A percentile compares a stretch with the other conserved stretches of the same genome.
Evolutionary conservation across 2,888 invertebrate species (phyloP).

Genomic region (Nomada lathburiana): DNA sequence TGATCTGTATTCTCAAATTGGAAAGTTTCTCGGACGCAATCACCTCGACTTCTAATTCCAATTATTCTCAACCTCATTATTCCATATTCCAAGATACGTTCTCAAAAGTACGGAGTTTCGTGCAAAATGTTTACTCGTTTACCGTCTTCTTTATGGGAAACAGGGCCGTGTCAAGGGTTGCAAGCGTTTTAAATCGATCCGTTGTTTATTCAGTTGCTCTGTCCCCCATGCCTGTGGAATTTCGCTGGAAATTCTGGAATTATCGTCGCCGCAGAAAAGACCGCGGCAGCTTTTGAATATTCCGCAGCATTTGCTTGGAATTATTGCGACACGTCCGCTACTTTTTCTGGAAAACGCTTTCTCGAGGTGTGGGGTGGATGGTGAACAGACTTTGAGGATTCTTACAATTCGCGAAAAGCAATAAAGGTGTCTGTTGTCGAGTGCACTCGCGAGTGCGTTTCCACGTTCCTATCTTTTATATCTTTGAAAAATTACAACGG

Average conservation of each 20-base stretch:
- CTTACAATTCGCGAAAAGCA: constrained; percentile 26
- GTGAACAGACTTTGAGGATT: constrained; percentile 12
- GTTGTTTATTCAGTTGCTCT: constrained; percentile 35
- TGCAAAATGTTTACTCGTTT: constrained; percentile 33
- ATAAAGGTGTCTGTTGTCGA: constrained; percentile 28
- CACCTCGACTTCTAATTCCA: constrained; percentile 26
- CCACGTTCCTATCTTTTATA: constrained; percentile 34
- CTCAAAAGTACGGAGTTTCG: constrained; percentile 37
- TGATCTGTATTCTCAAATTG: background rate
- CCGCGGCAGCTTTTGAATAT: constrained; percentile 26
- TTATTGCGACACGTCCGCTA: background rate
- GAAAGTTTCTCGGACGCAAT: constrained; percentile 23
- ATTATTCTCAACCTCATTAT: background rate
- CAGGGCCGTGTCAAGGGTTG: constrained; percentile 10
- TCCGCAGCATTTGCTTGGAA: constrained; percentile 17
- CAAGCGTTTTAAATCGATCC: constrained; percentile 40
- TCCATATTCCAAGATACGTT: constrained; percentile 46
- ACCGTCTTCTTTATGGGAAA: constrained; percentile 18
- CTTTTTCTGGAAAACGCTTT: background rate
- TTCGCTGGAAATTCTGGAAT: constrained; percentile 22
- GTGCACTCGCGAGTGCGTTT: background rate
- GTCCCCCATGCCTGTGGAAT: background rate
- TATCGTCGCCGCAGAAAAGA: background rate
- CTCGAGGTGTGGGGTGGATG: background rate
- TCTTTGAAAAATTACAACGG: constrained; percentile 32